Conservation (phyloP, 2,797 vertebrate species). For the Mycteria americana region DNA sequence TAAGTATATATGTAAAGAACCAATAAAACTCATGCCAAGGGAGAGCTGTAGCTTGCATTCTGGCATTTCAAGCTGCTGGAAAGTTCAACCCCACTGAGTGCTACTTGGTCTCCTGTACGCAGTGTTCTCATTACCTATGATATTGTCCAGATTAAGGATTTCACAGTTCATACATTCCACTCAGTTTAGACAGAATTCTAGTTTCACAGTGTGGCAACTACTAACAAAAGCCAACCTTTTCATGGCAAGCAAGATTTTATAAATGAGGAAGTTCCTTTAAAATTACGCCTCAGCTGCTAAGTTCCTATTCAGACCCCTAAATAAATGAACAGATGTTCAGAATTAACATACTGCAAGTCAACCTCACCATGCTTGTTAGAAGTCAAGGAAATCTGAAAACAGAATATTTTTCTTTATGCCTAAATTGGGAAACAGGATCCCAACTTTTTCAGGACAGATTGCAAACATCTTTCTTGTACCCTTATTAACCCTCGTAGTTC, state of each 20-base stretch:
- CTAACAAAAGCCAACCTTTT: not conserved
- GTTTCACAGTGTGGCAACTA: not conserved
- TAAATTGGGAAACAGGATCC: not conserved
- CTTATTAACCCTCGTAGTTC: not conserved
- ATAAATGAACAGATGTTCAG: not conserved
- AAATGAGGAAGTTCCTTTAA: not conserved
- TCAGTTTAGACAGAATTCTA: not conserved
- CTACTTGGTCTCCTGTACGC: not conserved
- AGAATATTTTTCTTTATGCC: not conserved
- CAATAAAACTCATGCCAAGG: not conserved
- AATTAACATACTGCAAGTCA: not conserved
- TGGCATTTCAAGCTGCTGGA: not conserved
- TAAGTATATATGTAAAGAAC: not conserved
- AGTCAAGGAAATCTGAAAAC: not conserved
- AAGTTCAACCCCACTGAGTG: not conserved
- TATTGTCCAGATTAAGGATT: not conserved
- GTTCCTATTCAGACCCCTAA: not conserved
- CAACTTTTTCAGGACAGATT: not conserved
- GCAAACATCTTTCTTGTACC: not conserved
- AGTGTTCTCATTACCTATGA: not conserved
- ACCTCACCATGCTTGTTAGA: not conserved
- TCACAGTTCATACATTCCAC: not conserved
- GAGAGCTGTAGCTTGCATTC: not conserved
- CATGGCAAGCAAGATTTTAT: not conserved
- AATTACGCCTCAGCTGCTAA: not conserved